Evolutionary conservation across 2,113 vertebrate species (phyloP), one percentile per base, ranked within the genome.

Genomic region (Suricata suricatta): DNA sequence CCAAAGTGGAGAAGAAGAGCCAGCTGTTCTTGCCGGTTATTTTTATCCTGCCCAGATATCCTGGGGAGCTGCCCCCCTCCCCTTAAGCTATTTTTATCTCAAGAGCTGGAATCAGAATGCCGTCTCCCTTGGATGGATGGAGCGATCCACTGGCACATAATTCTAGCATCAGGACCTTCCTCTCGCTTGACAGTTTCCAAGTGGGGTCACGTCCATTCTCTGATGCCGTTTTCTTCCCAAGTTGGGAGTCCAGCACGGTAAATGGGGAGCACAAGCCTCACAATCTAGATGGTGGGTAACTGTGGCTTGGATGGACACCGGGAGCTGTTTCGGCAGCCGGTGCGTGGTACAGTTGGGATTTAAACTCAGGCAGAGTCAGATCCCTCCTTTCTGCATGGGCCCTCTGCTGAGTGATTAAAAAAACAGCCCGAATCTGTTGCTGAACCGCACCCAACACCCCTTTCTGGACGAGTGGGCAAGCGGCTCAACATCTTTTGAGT

Each of bases 31-130:
- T n/a, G 77, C 64, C 60, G 84, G 80, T 33, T 98, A 98, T 97
- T 98, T 98, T 98, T 95, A 97, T 85, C 95, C 92, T 82, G 95
- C 57, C 94, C 96, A 93, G 96, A 96, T 92, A 95, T 79, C 84
- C 93, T 66, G 54, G 76, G 64, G 76, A 80, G 54, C 81, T 11
- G 16, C 64, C 33, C 64, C 76, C 92, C 54, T 69, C 82, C 94
- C 63, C 82, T 29, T 3, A 33, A 77, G 38, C 66, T 97, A 95
- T 97, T 98, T 98, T 96, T 96, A 77, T 93, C 87, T 84, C 60
- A 10, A 69, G 71, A 79, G 72, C 76, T 96, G 84, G 84, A 88
- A 60, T 33, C 60, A 6, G 68, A 96, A 41, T 0, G 1, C 84
- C 85, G 44, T 80, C 87, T 93, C 60, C 25, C 66, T 50, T 27